Percentiles rank a stretch among this genome's conserved stretches.
phyloP scores from a whole-genome alignment of 2,888 invertebrate species.

The Mythimna lalbum region DNA sequence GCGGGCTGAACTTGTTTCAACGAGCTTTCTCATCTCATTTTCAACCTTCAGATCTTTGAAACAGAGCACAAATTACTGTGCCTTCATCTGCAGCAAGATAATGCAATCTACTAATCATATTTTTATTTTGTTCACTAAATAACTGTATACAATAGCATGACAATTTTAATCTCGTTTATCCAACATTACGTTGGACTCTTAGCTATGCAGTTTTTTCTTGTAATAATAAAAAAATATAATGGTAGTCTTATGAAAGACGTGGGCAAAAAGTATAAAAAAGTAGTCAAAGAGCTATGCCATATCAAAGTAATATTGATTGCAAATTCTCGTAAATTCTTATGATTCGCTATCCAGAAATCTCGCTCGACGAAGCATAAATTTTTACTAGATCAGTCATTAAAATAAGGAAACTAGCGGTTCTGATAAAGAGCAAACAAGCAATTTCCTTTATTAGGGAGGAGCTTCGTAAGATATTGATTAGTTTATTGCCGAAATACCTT shows the following conservation, averaged over 20 bases:
- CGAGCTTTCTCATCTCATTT: slow-evolving; percentile 42
- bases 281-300: slow-evolving; percentile 4
- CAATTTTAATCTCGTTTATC: slow-evolving; percentile 48
- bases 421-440: slow-evolving; percentile 71
- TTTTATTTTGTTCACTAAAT: slow-evolving; percentile 52
- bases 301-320: neutral
- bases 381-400: slow-evolving; percentile 68
- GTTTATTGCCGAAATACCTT: neutral
- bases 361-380: slow-evolving; percentile 54
- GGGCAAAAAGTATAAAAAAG: neutral
- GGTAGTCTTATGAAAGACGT: neutral
- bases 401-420: slow-evolving; percentile 68
- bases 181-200: slow-evolving; percentile 21
- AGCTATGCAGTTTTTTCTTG: slow-evolving; percentile 16
- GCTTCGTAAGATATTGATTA: neutral
- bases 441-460: slow-evolving; percentile 65
- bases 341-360: slow-evolving; percentile 21
- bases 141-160: slow-evolving; percentile 45
- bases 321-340: slow-evolving; percentile 17
- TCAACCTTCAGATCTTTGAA: slow-evolving; percentile 18
- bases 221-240: slow-evolving; percentile 11
- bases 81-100: slow-evolving; percentile 14
- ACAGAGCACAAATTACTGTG: slow-evolving; percentile 22
- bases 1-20: slow-evolving; percentile 52
- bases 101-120: slow-evolving; percentile 46